A percentile compares a stretch with the other conserved stretches of the same genome.
Evolutionary conservation across 2,797 vertebrate genomes (phyloP).

Genomic region (Crenuchus spilurus): DNA sequence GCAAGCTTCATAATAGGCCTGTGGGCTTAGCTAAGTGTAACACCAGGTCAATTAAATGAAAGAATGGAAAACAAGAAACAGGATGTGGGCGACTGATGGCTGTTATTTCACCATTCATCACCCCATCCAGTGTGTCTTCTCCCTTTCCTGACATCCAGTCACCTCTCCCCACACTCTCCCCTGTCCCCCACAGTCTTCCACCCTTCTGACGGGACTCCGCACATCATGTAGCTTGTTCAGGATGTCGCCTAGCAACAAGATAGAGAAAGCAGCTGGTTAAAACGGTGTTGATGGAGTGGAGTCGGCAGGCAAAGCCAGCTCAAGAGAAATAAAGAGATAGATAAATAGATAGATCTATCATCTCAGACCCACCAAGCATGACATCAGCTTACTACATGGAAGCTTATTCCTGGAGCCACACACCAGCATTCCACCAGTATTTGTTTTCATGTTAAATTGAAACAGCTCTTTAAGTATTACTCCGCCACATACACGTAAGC

Average conservation of each 20-base stretch:
- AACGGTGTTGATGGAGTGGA: conserved; percentile 67
- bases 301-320: conserved; percentile 37
- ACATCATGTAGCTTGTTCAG: conserved; percentile 61
- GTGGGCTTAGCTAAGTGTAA: background rate
- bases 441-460: too few relatives aligned
- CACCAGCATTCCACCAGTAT: too few relatives aligned
- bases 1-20: too few relatives aligned
- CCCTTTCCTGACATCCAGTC: background rate
- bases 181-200: background rate
- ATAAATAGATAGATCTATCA: background rate
- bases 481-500: too few relatives aligned
- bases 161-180: background rate
- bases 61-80: background rate
- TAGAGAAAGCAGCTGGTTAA: conserved; percentile 74
- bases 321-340: background rate
- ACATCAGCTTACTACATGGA: background rate
- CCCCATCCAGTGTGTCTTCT: background rate
- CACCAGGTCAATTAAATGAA: background rate
- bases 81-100: background rate
- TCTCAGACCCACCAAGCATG: background rate
- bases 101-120: background rate
- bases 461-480: too few relatives aligned
- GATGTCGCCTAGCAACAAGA: conserved; percentile 82
- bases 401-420: too few relatives aligned
- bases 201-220: conserved; percentile 63